These are phyloP conservation scores for Conger conger DNA, from an alignment of 2,113 vertebrate species.

Conservation along the genomic window DNA sequence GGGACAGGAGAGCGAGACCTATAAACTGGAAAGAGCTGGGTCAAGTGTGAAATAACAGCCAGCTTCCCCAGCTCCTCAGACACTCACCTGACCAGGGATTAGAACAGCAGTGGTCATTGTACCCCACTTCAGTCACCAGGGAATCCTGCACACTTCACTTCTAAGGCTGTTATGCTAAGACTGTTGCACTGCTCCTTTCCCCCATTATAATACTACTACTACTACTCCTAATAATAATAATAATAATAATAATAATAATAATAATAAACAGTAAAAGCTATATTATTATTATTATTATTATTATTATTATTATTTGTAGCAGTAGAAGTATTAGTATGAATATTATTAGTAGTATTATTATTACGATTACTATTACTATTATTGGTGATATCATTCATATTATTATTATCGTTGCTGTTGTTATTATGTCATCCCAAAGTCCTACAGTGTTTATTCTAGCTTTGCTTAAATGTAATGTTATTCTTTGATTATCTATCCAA, in stretches of 20 bases:
- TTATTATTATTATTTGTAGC: too few relatives aligned
- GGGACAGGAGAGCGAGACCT: background rate
- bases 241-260: too few relatives aligned
- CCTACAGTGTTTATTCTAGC: conserved; percentile 16
- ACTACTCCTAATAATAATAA: too few relatives aligned
- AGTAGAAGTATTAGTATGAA: too few relatives aligned
- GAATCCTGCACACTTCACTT: background rate
- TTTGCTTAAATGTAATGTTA: background rate
- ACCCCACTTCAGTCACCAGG: background rate
- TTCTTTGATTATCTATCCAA: background rate
- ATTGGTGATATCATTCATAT: too few relatives aligned
- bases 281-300: too few relatives aligned
- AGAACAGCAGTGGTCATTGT: background rate
- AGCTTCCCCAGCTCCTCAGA: background rate
- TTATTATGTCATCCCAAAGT: background rate
- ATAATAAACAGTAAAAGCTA: too few relatives aligned
- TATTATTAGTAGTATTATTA: too few relatives aligned
- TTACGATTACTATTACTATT: too few relatives aligned
- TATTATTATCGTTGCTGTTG: background rate
- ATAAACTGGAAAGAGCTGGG: conserved; percentile 10
- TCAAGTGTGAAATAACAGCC: conserved; percentile 4
- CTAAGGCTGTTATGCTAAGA: too few relatives aligned
- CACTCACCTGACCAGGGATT: background rate
- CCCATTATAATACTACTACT: too few relatives aligned
- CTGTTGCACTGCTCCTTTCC: too few relatives aligned